Conservation (phyloP, 35 echinoderm and acorn worm species). For the Apostichopus californicus region DNA sequence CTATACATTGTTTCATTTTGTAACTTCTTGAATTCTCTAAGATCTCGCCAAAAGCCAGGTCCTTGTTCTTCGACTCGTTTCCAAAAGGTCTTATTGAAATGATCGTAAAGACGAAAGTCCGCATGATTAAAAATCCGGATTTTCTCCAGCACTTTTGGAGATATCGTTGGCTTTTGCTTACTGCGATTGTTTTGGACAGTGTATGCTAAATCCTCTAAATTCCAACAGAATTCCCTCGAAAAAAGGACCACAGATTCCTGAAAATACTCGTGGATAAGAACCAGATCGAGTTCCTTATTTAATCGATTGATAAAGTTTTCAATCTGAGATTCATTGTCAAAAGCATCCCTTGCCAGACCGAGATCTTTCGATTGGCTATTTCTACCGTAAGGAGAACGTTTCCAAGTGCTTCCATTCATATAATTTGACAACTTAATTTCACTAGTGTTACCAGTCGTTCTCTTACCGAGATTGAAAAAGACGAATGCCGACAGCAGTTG, state of each 20-base stretch:
- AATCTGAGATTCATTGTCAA: slow-evolving; percentile 5
- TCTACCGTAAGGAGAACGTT: not conserved
- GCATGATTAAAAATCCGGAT: slow-evolving; percentile 20
- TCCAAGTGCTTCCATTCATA: not conserved
- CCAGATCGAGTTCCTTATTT: slow-evolving; percentile 13
- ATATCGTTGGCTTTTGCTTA: not conserved
- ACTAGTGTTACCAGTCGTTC: not conserved
- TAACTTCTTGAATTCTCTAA: not conserved
- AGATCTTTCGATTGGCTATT: slow-evolving; percentile 30
- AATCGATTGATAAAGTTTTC: not conserved
- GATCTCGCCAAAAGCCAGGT: not conserved
- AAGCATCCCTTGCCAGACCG: not conserved
- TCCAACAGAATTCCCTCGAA: slow-evolving; percentile 7
- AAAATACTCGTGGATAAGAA: slow-evolving; percentile 38
- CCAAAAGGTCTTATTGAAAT: slow-evolving; percentile 48
- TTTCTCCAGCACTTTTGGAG: not conserved
- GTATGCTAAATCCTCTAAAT: not conserved
- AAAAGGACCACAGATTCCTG: slow-evolving; percentile 21
- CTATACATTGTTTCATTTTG: not conserved
- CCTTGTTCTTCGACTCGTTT: not conserved
- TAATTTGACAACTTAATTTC: not conserved
- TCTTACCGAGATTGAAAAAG: not conserved
- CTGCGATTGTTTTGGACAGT: not conserved
- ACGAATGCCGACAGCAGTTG: not conserved
- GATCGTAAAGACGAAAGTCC: slow-evolving; percentile 8